Evolutionary conservation across 2,888 invertebrate genomes (phyloP), one percentile per base, ranked within the genome.

Genomic region (Odontothrips loti): DNA sequence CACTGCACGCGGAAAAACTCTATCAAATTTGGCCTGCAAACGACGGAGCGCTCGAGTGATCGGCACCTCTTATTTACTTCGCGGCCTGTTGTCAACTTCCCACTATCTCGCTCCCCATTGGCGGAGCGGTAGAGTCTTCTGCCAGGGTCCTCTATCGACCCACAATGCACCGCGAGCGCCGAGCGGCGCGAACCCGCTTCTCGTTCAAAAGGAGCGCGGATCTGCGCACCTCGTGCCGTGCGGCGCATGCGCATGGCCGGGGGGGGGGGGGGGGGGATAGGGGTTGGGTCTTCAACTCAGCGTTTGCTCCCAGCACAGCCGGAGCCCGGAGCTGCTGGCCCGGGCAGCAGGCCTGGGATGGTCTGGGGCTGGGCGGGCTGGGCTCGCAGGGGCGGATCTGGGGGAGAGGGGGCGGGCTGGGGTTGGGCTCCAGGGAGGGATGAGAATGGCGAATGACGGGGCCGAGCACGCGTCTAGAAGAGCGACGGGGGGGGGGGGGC

Each of bases 81-180:
- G 68, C 68, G 68, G 68, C 68, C 68, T 75, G 68, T 75, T 75
- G 68, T 75, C 68, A 75, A 75, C 68, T 75, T 75, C 68, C 27
- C 68, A 75, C 68, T 75, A 27, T 27, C 68, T 75, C 23, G 68
- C 27, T 27, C 23, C 68, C 27, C 68, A 75, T 75, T 75, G 68
- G 68, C 68, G 23, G 68, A 23, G 68, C 68, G 68, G 68, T 75
- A 75, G 68, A 75, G 68, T 75, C 68, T 75, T 75, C 68, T 75
- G 68, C 68, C 68, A 75, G 68, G 68, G 68, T 75, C 68, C 68
- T 75, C 68, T 75, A 75, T 75, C 68, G 68, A 10, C 68, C 68
- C 68, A 75, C 68, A 75, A 75, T 75, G 68, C 68, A 75, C 68
- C 68, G 68, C 68, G 68, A 23, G 58, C 11, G 58, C 58, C 58